phyloP scores from a whole-genome alignment of 1,140 invertebrate genomes.

The Pseudachorutes palmiensis region DNA sequence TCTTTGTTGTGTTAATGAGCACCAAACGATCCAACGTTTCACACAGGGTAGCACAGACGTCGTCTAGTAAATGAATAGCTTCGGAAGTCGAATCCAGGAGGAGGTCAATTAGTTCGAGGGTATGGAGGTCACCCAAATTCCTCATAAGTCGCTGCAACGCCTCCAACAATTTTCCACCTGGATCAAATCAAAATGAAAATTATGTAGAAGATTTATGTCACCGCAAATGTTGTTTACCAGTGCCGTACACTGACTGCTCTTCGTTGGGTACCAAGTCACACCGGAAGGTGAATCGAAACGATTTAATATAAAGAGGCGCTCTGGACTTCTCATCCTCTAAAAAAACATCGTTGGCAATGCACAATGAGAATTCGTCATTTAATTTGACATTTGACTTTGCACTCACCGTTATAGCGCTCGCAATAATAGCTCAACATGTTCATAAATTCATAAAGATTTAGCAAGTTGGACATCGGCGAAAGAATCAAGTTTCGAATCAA shows the following conservation, averaged over 20 bases:
- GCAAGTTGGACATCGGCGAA: constrained; percentile 66
- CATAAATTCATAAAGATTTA: constrained; percentile 77
- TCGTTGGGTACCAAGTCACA: constrained; percentile 58
- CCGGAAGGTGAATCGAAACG: constrained; percentile 66
- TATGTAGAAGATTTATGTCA: too few relatives aligned
- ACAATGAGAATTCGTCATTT: not conserved
- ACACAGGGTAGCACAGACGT: constrained; percentile 58
- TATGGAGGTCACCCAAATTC: constrained; percentile 56
- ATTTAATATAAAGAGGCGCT: constrained; percentile 48
- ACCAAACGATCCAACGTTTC: constrained; percentile 56
- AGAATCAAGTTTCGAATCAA: constrained; percentile 61
- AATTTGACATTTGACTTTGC: constrained; percentile 17
- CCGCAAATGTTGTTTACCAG: constrained; percentile 44
- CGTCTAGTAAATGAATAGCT: constrained; percentile 63
- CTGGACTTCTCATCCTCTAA: constrained; percentile 28
- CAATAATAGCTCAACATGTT: constrained; percentile 66
- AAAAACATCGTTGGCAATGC: not conserved
- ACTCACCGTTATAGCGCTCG: constrained; percentile 42
- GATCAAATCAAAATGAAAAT: too few relatives aligned
- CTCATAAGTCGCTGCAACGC: constrained; percentile 61
- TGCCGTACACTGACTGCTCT: constrained; percentile 51
- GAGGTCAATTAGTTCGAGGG: constrained; percentile 64
- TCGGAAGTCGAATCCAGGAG: constrained; percentile 59
- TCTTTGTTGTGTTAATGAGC: constrained; percentile 66
- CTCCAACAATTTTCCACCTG: constrained; percentile 53